Conservation (phyloP, 2,888 invertebrate species). For the Autographa gamma region DNA sequence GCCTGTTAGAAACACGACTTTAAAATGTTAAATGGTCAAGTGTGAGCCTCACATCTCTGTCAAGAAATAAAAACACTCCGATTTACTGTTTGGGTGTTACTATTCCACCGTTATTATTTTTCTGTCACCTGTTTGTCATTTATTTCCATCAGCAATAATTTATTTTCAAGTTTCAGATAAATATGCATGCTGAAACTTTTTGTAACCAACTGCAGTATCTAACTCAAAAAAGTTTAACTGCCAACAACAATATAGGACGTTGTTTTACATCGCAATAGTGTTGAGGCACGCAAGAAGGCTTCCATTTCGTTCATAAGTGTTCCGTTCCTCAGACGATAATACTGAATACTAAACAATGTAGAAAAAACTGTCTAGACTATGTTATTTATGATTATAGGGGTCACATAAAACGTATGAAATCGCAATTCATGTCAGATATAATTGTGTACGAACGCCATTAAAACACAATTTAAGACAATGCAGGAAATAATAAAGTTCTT, state of each 20-base stretch:
- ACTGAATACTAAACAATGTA: not conserved
- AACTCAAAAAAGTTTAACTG: too few species aligned
- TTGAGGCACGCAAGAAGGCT: too few species aligned
- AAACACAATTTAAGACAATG: not conserved
- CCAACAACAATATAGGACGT: too few species aligned
- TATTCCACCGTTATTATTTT: too few species aligned
- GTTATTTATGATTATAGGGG: not conserved
- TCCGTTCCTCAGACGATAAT: not conserved
- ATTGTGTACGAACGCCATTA: not conserved
- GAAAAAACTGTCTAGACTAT: conserved; percentile 5
- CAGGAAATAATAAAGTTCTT: not conserved
- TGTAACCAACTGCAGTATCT: too few species aligned
- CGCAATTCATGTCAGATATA: conserved; percentile 3
- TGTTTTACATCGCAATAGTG: not conserved
- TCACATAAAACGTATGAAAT: not conserved
- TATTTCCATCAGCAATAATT: too few species aligned
- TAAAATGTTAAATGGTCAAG: not conserved
- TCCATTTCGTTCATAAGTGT: not conserved
- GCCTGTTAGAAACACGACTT: not conserved
- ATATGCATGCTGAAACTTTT: too few species aligned
- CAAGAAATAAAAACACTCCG: too few species aligned
- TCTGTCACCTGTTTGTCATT: too few species aligned
- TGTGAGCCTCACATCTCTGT: too few species aligned
- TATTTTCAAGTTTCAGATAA: too few species aligned
- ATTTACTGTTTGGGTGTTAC: too few species aligned